Evolutionary conservation across 2,888 invertebrate genomes (phyloP).

Genomic region (Timandra comae): DNA sequence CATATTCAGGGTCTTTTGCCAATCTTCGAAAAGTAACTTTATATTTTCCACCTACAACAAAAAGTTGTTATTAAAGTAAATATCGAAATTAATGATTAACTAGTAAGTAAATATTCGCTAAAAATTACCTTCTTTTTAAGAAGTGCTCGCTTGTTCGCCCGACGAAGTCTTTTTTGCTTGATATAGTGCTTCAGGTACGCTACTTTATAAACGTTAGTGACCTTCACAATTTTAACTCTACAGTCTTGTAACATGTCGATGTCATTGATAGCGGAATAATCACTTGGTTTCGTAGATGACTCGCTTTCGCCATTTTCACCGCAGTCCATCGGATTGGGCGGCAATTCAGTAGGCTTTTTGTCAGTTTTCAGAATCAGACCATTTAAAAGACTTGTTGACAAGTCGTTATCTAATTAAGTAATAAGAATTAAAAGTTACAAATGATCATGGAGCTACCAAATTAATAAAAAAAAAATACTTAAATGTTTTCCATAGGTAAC

Average conservation of each 20-base stretch:
- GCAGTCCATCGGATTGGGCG: conserved; percentile 33
- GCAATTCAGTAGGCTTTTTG: conserved; percentile 27
- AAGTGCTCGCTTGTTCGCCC: conserved; percentile 48
- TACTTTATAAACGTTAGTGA: conserved; percentile 65
- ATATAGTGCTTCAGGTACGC: conserved; percentile 61
- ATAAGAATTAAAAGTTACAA: too few relatives aligned
- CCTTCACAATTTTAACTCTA: conserved; percentile 59
- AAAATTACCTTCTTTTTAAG: conserved; percentile 60
- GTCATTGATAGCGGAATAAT: conserved; percentile 47
- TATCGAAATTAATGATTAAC: too few relatives aligned
- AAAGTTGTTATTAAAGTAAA: too few relatives aligned
- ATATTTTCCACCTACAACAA: conserved; percentile 63
- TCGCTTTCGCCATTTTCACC: conserved; percentile 32
- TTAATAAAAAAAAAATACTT: too few relatives aligned
- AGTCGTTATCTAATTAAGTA: conserved; percentile 44
- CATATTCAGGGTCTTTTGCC: conserved; percentile 58
- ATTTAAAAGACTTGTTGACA: conserved; percentile 47
- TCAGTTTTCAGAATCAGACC: conserved; percentile 37
- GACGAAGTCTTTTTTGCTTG: conserved; percentile 54
- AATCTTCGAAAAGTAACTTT: conserved; percentile 55
- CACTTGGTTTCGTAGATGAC: conserved; percentile 34
- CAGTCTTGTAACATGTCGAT: conserved; percentile 44
- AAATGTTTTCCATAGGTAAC: too few relatives aligned
- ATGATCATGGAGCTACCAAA: too few relatives aligned
- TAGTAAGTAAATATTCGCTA: too few relatives aligned